Percentiles rank a stretch among this genome's conserved stretches.
Evolutionary conservation across 2,888 invertebrate genomes (phyloP).

Genomic region (Caenorhabditis angaria): DNA sequence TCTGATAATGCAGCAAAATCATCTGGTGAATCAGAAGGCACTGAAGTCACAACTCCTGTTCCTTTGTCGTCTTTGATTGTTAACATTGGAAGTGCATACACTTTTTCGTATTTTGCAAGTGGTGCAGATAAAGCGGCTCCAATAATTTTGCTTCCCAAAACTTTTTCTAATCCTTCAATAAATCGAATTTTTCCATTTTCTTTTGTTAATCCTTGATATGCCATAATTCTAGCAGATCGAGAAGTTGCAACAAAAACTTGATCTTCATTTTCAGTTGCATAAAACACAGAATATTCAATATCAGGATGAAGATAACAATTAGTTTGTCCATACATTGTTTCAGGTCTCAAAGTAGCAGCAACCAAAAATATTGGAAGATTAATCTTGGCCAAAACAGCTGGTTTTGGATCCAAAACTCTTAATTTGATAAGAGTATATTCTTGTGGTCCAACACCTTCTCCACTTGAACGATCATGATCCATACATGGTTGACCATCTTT

Average conservation of each 20-base stretch:
- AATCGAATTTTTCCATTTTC: conserved; percentile 83
- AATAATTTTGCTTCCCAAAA: conserved; percentile 79
- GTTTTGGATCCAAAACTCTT: conserved; percentile 79
- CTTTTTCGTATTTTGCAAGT: conserved; percentile 82
- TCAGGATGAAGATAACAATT: conserved; percentile 98
- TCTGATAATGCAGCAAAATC: conserved; percentile 95
- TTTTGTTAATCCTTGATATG: conserved; percentile 88
- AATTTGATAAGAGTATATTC: conserved; percentile 97
- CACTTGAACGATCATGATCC: conserved; percentile 95
- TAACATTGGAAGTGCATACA: conserved; percentile 95
- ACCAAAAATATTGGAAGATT: conserved; percentile 81
- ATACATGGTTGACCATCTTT: conserved; percentile 97
- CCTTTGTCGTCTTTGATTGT: conserved; percentile 97
- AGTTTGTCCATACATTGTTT: conserved; percentile 99
- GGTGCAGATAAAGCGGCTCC: conserved; percentile 88
- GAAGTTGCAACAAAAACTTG: conserved; percentile 87
- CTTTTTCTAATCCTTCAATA: conserved; percentile 75
- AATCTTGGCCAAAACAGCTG: conserved; percentile 76
- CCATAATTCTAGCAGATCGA: conserved; percentile 91
- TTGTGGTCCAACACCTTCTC: conserved; percentile 97
- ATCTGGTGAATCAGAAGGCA: conserved; percentile 97
- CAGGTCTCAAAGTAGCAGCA: conserved; percentile 96
- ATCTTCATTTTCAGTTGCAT: conserved; percentile 76
- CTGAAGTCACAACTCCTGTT: conserved; percentile 95
- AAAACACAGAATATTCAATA: conserved; percentile 84